Base-by-base conservation (phyloP, 2,113 vertebrate genomes). In the Panurus biarmicus region DNA sequence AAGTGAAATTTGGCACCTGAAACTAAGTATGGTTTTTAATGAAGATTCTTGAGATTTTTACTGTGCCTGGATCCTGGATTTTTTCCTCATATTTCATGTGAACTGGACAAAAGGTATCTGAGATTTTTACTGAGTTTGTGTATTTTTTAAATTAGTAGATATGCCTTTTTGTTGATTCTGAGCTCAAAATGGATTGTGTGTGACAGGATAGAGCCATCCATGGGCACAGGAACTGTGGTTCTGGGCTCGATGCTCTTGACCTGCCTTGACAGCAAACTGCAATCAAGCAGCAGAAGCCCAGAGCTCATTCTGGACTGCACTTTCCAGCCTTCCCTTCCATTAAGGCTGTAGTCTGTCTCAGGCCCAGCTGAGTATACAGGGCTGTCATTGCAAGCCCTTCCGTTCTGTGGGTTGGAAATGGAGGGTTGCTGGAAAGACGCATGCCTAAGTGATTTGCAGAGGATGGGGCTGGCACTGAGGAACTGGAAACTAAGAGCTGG, bases 1-100 rank as follows among this genome's bases (percentile, higher is more conserved):
- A 82, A 80, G 57, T 92, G 89, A 91, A 89, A 57, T 89, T 70
- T 94, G 85, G 60, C 77, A 92, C 22, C 67, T 35, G 78, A 89
- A 96, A 36, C 21, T 33, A 31, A 42, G 54, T 60, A 93, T 90
- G 62, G 60, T 90, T 94, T 96, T 66, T 65, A 73, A 69, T 90
- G 58, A 80, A 86, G 51, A 61, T 94, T 95, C 10, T 79, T 24
- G 22, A 18, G 24, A 58, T 94, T 38, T 89, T 87, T 79, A 19
- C 10, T 33, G 14, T 72, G 44, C 23, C 20, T 75, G 40, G 13
- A 65, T 40, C n/a, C n/a, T n/a, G 24, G 13, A 65, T 40, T 78
- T 87, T 75, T 93, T 77, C 56, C 60, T 93, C 14, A 7, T 78
- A 62, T 26, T 11, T 61, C 29, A 4, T 45, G 18, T 53, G 25